Conservation (phyloP, 2,888 invertebrate genomes). For the Cerastis rubricosa region DNA sequence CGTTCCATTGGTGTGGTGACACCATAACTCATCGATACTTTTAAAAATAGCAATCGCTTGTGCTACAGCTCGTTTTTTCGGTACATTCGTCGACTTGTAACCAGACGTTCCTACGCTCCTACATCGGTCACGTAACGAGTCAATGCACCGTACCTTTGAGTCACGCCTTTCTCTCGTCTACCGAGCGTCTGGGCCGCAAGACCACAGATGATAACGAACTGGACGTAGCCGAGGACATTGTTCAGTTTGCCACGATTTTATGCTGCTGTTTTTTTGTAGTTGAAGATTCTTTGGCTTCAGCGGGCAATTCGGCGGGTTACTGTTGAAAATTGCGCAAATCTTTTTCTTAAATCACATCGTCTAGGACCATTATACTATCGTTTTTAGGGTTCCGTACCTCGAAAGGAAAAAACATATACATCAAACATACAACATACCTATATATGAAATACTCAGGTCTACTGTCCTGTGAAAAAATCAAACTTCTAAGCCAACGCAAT, state of each 20-base stretch:
- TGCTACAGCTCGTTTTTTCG: conserved; percentile 13
- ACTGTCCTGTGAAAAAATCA: no score
- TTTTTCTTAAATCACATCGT: not conserved
- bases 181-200: conserved; percentile 45
- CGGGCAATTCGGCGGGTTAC: not conserved
- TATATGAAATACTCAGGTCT: no score
- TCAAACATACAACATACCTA: no score
- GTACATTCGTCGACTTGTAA: conserved; percentile 21
- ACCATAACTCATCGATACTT: conserved; percentile 11
- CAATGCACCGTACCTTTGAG: conserved; percentile 72
- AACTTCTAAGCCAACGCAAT: no score
- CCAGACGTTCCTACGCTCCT: conserved; percentile 49
- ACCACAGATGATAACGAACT: conserved; percentile 37
- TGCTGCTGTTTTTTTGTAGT: conserved; percentile 11
- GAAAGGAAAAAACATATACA: no score
- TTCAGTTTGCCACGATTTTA: conserved; percentile 21
- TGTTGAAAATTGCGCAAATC: not conserved
- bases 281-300: conserved; percentile 1
- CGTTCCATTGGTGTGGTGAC: no score
- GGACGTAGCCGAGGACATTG: conserved; percentile 29
- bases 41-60: conserved; percentile 22
- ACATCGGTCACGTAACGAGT: conserved; percentile 73
- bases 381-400: no score
- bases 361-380: no score
- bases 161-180: conserved; percentile 83